These are phyloP conservation scores for Cataglyphis rosenhaueri DNA, from an alignment of 2,888 invertebrate genomes.

Conservation along the genomic window DNA sequence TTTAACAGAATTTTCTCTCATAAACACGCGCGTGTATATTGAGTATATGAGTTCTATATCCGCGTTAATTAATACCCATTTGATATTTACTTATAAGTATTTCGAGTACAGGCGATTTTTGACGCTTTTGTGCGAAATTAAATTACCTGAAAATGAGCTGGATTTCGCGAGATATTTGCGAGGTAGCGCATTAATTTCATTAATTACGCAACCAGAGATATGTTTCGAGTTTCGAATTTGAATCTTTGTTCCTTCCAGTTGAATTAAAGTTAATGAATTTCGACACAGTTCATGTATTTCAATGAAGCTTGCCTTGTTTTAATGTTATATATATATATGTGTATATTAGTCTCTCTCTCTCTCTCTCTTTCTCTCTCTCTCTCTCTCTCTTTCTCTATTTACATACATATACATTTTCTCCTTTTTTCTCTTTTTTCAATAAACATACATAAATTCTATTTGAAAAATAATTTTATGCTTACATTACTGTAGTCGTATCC, in stretches of 20 bases:
- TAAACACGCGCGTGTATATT: not conserved
- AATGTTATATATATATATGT: not conserved
- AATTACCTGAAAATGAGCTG: not conserved
- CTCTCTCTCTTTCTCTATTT: not conserved
- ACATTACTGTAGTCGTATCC: not conserved
- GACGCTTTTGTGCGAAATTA: not conserved
- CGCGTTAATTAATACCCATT: slow-evolving; percentile 2
- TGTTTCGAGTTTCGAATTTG: slow-evolving; percentile 32
- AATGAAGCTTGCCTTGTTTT: slow-evolving; percentile 7
- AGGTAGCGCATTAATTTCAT: slow-evolving; percentile 37
- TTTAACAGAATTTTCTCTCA: slow-evolving; percentile 29
- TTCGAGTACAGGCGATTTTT: not conserved
- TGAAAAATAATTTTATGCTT: not conserved
- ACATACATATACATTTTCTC: not conserved
- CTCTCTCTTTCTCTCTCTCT: not conserved
- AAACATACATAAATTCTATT: not conserved
- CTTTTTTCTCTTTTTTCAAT: not conserved
- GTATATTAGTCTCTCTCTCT: not conserved
- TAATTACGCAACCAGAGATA: slow-evolving; percentile 31
- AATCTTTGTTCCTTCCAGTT: slow-evolving; percentile 11
- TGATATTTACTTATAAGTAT: not conserved
- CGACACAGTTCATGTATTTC: not conserved
- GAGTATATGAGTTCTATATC: not conserved
- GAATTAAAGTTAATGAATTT: slow-evolving; percentile 43
- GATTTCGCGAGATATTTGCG: not conserved